Percentiles rank a stretch among this genome's conserved stretches.
Evolutionary conservation across 2,797 vertebrate species (phyloP).

Genomic region (Sebastes aleutianus): DNA sequence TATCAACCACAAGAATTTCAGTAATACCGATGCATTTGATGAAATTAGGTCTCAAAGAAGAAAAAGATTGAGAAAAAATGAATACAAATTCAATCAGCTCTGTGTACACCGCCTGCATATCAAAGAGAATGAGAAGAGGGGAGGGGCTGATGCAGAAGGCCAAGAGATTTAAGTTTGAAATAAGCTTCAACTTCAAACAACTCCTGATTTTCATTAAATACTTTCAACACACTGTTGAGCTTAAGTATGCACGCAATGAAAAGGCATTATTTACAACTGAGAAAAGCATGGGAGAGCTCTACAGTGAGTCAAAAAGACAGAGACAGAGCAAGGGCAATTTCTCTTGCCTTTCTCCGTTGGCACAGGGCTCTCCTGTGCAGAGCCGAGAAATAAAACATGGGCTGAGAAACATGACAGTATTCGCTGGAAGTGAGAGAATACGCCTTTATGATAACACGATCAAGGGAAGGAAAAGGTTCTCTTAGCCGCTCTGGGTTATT

Average conservation of each 20-base stretch:
- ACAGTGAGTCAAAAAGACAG: conserved; percentile 38
- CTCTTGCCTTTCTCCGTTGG: conserved; percentile 19
- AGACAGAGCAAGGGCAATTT: conserved; percentile 45
- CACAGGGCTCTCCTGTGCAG: conserved; percentile 31
- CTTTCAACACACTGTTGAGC: conserved; percentile 61
- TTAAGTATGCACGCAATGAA: conserved; percentile 64
- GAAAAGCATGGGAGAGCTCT: conserved; percentile 26
- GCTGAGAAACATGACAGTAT: conserved; percentile 64
- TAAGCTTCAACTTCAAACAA: conserved; percentile 70
- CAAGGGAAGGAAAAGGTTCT: conserved; percentile 57
- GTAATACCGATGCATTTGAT: conserved; percentile 39
- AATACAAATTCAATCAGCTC: conserved; percentile 53
- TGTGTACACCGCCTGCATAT: conserved; percentile 60
- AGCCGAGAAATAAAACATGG: conserved; percentile 61
- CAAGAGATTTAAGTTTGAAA: conserved; percentile 67
- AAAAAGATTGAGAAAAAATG: conserved; percentile 29
- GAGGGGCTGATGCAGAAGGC: conserved; percentile 41
- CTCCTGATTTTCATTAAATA: conserved; percentile 67
- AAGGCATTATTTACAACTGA: conserved; percentile 80
- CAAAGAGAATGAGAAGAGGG: conserved; percentile 47
- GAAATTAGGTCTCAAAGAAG: conserved; percentile 45
- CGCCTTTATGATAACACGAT: conserved; percentile 59
- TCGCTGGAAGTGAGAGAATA: conserved; percentile 62
- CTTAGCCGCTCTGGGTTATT: conserved; percentile 38
- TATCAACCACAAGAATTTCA: conserved; percentile 36